Base-by-base conservation (phyloP, 2,888 invertebrate species). In the Bugula neritina region DNA sequence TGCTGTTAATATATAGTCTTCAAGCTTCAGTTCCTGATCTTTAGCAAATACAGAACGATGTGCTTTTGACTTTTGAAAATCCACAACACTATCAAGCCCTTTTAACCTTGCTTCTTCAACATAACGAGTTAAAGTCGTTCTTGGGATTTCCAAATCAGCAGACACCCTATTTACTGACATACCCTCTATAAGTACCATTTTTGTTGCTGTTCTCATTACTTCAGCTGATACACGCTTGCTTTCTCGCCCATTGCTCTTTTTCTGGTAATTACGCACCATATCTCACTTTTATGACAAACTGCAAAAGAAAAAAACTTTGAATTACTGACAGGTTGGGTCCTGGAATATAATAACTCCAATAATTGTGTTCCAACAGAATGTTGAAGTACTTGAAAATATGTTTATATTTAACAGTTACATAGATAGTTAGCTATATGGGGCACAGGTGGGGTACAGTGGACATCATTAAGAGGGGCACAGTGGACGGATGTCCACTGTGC, bases 1-100 rank as follows among this genome's bases (percentile, higher is more conserved):
- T 10, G 74, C 54, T 52, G 71, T 43, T 23, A 57, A n/a, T 21
- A 52, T 17, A 21, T 52, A 52, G 52, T 52, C 21, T 52, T 52
- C 52, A 10, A 52, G 10, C 52, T 17, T 52, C 52, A 21, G 10
- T 21, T 52, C 52, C 52, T 52, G 52, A 10, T 52, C 52, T 52
- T 10, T 21, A 52, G 52, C 10, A 52, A 52, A 52, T 17, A 52
- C 52, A 10, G 52, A 17, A 17, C 52, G 10, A 52, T 52, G 52
- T 52, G 52, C 52, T 52, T 52, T 52, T 52, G 52, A 10, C 21
- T 52, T 52, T 52, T 10, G 21, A 52, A 52, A 52, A 17, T 10
- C 10, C 52, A 17, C 52, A 52, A 52, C 52, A 52, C 13, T 52
- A n/a, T n/a, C n/a, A n/a, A n/a, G n/a, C n/a, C n/a, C n/a, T n/a